A percentile compares a stretch with the other conserved stretches of the same genome.
These are phyloP conservation scores for Menura novaehollandiae DNA, from an alignment of 2,113 vertebrate species.

Conservation along the genomic window DNA sequence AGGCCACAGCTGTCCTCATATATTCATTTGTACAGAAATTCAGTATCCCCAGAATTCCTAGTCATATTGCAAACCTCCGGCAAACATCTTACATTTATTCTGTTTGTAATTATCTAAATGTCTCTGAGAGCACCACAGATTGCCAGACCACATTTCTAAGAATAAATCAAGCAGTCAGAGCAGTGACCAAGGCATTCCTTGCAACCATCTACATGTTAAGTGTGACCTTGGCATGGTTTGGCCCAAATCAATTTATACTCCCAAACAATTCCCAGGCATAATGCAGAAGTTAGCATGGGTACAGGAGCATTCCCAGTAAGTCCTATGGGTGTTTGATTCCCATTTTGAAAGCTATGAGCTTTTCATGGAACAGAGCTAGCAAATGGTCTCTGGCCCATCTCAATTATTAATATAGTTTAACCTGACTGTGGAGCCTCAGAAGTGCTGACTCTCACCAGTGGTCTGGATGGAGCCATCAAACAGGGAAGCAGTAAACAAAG, in stretches of 20 bases:
- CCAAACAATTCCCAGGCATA: background rate
- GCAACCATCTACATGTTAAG: background rate
- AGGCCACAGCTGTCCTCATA: background rate
- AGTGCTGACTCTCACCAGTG: background rate
- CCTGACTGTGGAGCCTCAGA: background rate
- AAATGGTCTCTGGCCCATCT: background rate
- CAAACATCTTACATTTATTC: background rate
- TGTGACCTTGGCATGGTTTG: background rate
- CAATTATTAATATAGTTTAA: background rate
- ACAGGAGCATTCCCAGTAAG: background rate
- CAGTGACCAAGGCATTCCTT: background rate
- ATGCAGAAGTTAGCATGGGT: background rate
- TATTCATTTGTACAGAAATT: background rate
- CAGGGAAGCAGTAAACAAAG: background rate
- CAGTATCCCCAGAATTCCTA: background rate
- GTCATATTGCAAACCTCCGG: background rate
- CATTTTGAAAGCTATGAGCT: background rate
- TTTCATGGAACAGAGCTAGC: background rate
- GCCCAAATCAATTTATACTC: background rate
- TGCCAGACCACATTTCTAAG: background rate
- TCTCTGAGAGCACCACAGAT: background rate
- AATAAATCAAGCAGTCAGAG: background rate
- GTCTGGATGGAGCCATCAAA: background rate
- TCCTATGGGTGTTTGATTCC: background rate
- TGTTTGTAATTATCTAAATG: background rate